A percentile compares a stretch with the other conserved stretches of the same genome.
These are phyloP conservation scores for Furcula furcula DNA, from an alignment of 2,888 invertebrate genomes.

Conservation along the genomic window DNA sequence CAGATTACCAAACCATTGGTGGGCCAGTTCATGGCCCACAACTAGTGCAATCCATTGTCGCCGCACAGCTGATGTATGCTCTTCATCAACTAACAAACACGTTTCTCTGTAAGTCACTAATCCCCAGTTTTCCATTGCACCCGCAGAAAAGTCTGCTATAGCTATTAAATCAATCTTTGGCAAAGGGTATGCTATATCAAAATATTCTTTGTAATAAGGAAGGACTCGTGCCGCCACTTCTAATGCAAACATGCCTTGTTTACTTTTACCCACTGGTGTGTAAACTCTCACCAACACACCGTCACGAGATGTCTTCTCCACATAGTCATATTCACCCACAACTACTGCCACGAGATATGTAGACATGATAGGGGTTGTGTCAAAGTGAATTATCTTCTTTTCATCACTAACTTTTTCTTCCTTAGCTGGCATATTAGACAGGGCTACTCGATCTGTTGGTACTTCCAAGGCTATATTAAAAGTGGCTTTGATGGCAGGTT, in stretches of 20 bases:
- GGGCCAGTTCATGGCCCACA: conserved; percentile 96
- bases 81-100: conserved; percentile 93
- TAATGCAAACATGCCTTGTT: conserved; percentile 95
- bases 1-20: conserved; percentile 99
- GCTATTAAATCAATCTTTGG: conserved; percentile 98
- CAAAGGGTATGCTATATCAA: conserved; percentile 96
- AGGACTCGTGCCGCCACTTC: conserved; percentile 95
- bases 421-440: conserved; percentile 95
- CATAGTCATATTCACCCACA: conserved; percentile 96
- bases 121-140: conserved; percentile 99
- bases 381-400: conserved; percentile 85
- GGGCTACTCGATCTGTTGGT: conserved; percentile 90
- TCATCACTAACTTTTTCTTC: conserved; percentile 67
- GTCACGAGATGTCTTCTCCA: conserved; percentile 91
- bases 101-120: conserved; percentile 96
- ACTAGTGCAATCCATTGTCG: conserved; percentile 94
- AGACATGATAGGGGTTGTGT: conserved; percentile 95
- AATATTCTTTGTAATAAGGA: conserved; percentile 97
- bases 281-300: conserved; percentile 92
- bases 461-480: conserved; percentile 94
- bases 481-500: conserved; percentile 97
- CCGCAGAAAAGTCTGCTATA: conserved; percentile 96
- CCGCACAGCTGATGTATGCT: conserved; percentile 92
- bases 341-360: conserved; percentile 97
- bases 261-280: conserved; percentile 94